phyloP scores from a whole-genome alignment of 2,113 vertebrate species.

The Nycticebus coucang region DNA sequence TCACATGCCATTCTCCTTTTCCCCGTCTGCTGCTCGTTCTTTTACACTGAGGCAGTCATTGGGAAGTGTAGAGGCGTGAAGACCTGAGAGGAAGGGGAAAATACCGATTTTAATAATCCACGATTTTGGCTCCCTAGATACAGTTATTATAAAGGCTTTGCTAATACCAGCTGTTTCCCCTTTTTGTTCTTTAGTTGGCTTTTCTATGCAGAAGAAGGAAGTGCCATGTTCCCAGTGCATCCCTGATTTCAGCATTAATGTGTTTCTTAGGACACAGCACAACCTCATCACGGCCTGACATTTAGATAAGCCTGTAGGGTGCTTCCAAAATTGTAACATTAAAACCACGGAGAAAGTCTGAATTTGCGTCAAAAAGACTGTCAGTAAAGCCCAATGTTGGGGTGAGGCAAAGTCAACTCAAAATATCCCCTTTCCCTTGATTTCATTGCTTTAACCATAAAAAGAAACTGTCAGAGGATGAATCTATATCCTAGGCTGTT shows the following conservation, averaged over 20 bases:
- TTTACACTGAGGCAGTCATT: not conserved
- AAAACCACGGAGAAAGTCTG: not conserved
- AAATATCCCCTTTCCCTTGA: not conserved
- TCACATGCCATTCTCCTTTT: not conserved
- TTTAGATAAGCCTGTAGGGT: conserved; percentile 31
- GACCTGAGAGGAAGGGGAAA: not conserved
- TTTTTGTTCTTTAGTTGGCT: not conserved
- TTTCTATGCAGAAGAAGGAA: not conserved
- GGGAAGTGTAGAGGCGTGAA: not conserved
- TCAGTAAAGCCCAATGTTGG: not conserved
- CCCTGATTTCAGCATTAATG: not conserved
- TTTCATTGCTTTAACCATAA: not conserved
- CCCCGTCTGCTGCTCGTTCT: not conserved
- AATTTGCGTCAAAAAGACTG: conserved; percentile 22
- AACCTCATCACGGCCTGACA: not conserved
- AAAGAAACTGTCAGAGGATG: not conserved
- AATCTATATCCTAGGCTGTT: not conserved
- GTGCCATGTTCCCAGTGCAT: not conserved
- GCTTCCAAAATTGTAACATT: not conserved
- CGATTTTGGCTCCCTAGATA: not conserved
- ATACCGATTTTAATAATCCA: not conserved
- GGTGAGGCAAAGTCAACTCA: not conserved
- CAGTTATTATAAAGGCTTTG: not conserved
- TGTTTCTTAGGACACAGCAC: not conserved
- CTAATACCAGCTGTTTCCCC: not conserved